A percentile compares a stretch with the other conserved stretches of the same genome.
Conservation (phyloP, 1,140 invertebrate species). For the Drosophila fuyamai region DNA sequence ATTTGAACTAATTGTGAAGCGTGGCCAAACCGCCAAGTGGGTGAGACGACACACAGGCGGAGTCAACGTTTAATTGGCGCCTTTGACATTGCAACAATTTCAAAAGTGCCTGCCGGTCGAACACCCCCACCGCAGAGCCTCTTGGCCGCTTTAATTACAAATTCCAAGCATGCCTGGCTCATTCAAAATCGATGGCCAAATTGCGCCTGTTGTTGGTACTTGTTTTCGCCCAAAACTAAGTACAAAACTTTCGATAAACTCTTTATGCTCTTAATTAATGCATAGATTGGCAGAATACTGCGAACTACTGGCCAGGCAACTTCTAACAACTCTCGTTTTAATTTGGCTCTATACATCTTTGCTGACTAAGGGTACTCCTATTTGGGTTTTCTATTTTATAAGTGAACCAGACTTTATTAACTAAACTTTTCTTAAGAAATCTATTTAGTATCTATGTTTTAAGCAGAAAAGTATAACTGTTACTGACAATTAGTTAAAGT, state of each 20-base stretch:
- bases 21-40: slow-evolving; percentile 42
- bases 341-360: slow-evolving; percentile 2
- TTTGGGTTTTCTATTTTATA: neutral
- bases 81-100: slow-evolving; percentile 75
- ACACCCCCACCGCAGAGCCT: slow-evolving; percentile 5
- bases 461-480: too few species aligned
- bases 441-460: too few species aligned
- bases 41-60: slow-evolving; percentile 9
- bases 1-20: slow-evolving; percentile 70
- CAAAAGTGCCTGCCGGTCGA: slow-evolving; percentile 28
- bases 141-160: slow-evolving; percentile 61
- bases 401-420: too few species aligned
- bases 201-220: slow-evolving; percentile 15
- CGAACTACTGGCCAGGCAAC: slow-evolving; percentile 3
- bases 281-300: slow-evolving; percentile 21
- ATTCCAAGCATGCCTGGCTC: slow-evolving; percentile 36
- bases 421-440: too few species aligned
- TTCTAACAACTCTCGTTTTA: slow-evolving; percentile 17
- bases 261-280: slow-evolving; percentile 45
- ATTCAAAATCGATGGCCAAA: slow-evolving; percentile 38
- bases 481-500: too few species aligned
- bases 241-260: slow-evolving; percentile 46
- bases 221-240: neutral
- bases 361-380: neutral
- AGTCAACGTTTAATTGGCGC: slow-evolving; percentile 62